phyloP scores from a whole-genome alignment of 2,888 invertebrate genomes.

The Melanophora roralis region DNA sequence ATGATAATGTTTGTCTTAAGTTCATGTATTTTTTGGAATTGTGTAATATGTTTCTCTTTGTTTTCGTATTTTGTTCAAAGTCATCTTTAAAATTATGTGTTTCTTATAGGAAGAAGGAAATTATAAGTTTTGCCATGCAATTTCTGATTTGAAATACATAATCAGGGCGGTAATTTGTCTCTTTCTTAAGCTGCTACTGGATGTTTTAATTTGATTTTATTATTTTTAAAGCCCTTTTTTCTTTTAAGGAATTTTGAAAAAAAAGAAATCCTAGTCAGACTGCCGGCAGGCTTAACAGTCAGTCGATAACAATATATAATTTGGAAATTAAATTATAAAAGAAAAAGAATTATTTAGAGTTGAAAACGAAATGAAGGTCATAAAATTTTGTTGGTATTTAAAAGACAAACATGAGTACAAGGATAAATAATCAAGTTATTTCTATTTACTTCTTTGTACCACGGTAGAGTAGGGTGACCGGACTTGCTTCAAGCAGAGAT shows the following conservation, averaged over 20 bases:
- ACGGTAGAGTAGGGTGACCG: no score
- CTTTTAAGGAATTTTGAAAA: not conserved
- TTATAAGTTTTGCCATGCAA: slow-evolving; percentile 59
- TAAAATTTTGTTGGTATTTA: not conserved
- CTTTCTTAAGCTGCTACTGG: slow-evolving; percentile 54
- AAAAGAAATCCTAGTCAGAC: not conserved
- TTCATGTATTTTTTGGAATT: slow-evolving; percentile 27
- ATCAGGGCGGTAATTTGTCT: slow-evolving; percentile 50
- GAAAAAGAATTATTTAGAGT: slow-evolving; percentile 23
- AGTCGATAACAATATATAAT: slow-evolving; percentile 18
- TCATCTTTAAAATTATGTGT: slow-evolving; percentile 45
- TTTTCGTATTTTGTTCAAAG: slow-evolving; percentile 14
- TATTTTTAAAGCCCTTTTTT: not conserved
- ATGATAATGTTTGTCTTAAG: slow-evolving; percentile 19
- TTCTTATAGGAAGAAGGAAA: slow-evolving; percentile 47
- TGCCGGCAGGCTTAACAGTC: not conserved
- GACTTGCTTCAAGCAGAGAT: no score
- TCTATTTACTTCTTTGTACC: no score
- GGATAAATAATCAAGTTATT: no score
- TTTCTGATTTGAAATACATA: slow-evolving; percentile 55
- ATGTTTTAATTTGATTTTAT: slow-evolving; percentile 4
- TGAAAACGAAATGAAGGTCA: slow-evolving; percentile 3
- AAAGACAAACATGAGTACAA: no score
- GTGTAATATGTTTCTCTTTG: slow-evolving; percentile 15
- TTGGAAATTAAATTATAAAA: not conserved